Evolutionary conservation across 1,140 invertebrate species (phyloP).

Genomic region (Drosophila miranda): DNA sequence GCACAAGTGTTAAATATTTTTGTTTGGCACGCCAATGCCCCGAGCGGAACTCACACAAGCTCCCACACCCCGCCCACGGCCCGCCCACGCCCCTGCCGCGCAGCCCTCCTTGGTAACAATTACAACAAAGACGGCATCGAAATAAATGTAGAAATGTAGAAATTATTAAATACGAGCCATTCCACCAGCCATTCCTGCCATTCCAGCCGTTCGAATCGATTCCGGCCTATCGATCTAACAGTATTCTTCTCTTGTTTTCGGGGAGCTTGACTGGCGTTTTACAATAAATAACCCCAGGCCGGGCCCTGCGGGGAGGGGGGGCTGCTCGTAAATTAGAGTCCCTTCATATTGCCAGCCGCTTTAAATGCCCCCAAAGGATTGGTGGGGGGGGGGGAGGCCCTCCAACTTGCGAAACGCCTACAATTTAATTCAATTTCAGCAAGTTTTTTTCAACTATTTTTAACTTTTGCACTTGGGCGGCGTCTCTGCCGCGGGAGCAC

Average conservation of each 20-base stretch:
- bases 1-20: conserved; percentile 79
- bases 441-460: conserved; percentile 70
- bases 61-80: neutral
- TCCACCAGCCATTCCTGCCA: conserved; percentile 44
- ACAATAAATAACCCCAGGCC: conserved; percentile 68
- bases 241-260: conserved; percentile 9
- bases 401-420: conserved; percentile 12
- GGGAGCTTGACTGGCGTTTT: conserved; percentile 53
- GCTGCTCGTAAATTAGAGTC: conserved; percentile 58
- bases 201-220: conserved; percentile 18
- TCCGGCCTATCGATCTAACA: conserved; percentile 73
- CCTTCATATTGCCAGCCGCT: conserved; percentile 22
- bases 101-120: conserved; percentile 44
- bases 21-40: conserved; percentile 74
- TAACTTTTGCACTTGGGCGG: conserved; percentile 53
- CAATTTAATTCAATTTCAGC: conserved; percentile 74
- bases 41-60: conserved; percentile 25
- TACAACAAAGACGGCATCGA: conserved; percentile 67
- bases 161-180: conserved; percentile 78
- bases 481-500: conserved; percentile 1
- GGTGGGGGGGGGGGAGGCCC: neutral
- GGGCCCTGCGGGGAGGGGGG: conserved; percentile 9
- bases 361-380: conserved; percentile 37
- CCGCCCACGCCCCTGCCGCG: neutral
- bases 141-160: conserved; percentile 77